Base-by-base conservation (phyloP, 2,113 vertebrate genomes). In the Platanista minor region DNA sequence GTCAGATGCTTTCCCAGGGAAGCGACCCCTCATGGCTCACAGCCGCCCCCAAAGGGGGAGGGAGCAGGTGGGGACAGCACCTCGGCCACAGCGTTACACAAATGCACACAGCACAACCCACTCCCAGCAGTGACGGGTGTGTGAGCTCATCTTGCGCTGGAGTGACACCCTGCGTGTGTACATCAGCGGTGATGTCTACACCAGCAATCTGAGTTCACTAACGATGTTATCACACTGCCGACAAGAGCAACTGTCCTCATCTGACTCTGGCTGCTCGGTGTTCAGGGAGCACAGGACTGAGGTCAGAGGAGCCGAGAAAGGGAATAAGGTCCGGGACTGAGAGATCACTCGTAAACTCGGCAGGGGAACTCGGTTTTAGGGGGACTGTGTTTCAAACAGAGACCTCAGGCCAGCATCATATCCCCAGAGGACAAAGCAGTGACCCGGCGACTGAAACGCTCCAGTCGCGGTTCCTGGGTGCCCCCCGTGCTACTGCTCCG, bases 41-140 rank as follows among this genome's bases (percentile, higher is more conserved):
- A 21, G 1, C 57, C 13, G 14, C n/a, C 46, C 29, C 31, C 59
- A 49, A n/a, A 31, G 82, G 1, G 27, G 11, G 4, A 39, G 25
- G 4, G 27, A 52, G 18, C 27, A 8, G 41, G 7, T 14, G 41
- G 39, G 64, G 13, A n/a, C n/a, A 27, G 66, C 17, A 57, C 62
- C 39, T 33, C 5, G 5, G 21, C 39, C 17, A 9, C 1, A 21
- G 6, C 0, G 31, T 41, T 15, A 12, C 9, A 11, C 4, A 23
- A 3, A 61, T 2, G 36, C 67, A 14, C 9, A 31, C 43, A 39
- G 36, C 71, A 31, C 23, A 13, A 25, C 41, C 43, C 20, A 1
- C 66, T 78, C 46, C 3, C 6, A 57, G 85, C 41, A 20, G 75
- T 33, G 75, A 36, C 49, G 12, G 77, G 6, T 8, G 49, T 80